Conservation (phyloP, 2,113 vertebrate species). For the Psammodynastes pulverulentus region DNA sequence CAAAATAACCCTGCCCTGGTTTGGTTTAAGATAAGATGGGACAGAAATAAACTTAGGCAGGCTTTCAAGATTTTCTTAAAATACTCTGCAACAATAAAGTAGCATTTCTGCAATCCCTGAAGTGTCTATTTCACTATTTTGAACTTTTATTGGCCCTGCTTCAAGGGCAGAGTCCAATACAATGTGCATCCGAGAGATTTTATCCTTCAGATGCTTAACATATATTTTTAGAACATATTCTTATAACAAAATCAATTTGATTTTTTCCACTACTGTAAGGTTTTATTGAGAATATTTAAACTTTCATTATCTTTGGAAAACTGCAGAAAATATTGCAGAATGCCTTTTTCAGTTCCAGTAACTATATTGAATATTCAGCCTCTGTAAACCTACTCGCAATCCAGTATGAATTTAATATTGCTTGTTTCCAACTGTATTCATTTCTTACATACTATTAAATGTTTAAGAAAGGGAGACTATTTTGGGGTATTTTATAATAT, state of each 20-base stretch:
- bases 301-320: background rate
- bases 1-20: background rate
- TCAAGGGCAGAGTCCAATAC: background rate
- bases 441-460: background rate
- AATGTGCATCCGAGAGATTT: background rate
- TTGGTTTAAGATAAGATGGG: background rate
- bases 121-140: background rate
- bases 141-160: background rate
- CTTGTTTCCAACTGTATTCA: background rate
- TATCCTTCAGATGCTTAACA: background rate
- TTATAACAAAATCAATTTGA: background rate
- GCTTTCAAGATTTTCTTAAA: background rate
- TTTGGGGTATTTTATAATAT: background rate
- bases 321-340: background rate
- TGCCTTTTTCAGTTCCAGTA: background rate
- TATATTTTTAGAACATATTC: background rate
- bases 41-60: background rate
- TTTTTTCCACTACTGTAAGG: background rate
- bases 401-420: background rate
- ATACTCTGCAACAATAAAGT: background rate
- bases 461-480: background rate
- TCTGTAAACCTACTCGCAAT: background rate
- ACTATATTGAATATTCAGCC: background rate
- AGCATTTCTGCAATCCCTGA: background rate
- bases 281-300: background rate